Conservation (phyloP, 92 coral and sea anemone species). For the Desmophyllum pertusum region DNA sequence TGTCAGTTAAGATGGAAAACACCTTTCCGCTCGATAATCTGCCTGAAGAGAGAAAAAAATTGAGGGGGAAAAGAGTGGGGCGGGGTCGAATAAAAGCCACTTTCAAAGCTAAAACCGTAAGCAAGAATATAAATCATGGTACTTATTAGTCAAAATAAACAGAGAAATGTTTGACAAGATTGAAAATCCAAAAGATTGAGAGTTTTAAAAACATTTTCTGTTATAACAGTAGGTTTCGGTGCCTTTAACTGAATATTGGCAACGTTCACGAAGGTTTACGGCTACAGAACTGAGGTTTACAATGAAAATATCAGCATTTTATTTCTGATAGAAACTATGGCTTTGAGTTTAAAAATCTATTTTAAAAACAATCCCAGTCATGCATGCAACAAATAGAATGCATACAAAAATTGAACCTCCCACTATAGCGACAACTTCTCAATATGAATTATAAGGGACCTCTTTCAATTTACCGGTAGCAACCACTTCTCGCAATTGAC, state of each 20-base stretch:
- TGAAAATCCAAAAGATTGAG: background rate
- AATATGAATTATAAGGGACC: too few relatives aligned
- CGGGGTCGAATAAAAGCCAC: background rate
- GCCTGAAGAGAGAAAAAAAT: background rate
- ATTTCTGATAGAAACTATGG: too few relatives aligned
- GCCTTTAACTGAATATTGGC: background rate
- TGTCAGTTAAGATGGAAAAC: background rate
- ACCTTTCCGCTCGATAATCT: background rate
- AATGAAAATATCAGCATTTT: too few relatives aligned
- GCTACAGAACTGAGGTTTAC: background rate
- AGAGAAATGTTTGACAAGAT: background rate
- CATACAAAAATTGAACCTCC: too few relatives aligned
- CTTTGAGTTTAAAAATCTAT: too few relatives aligned
- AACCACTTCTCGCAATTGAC: too few relatives aligned
- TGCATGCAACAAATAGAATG: too few relatives aligned
- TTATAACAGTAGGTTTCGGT: background rate
- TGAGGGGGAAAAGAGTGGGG: too few relatives aligned
- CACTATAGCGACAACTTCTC: too few relatives aligned
- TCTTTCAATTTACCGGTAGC: too few relatives aligned
- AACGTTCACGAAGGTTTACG: background rate
- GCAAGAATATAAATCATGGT: background rate
- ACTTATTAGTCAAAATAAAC: background rate
- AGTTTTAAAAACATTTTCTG: background rate
- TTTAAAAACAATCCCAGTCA: too few relatives aligned
- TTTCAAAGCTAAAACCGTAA: background rate